Percentiles rank a stretch among this genome's conserved stretches.
Evolutionary conservation across 2,797 vertebrate species (phyloP).

Genomic region (Lepus townsendii): DNA sequence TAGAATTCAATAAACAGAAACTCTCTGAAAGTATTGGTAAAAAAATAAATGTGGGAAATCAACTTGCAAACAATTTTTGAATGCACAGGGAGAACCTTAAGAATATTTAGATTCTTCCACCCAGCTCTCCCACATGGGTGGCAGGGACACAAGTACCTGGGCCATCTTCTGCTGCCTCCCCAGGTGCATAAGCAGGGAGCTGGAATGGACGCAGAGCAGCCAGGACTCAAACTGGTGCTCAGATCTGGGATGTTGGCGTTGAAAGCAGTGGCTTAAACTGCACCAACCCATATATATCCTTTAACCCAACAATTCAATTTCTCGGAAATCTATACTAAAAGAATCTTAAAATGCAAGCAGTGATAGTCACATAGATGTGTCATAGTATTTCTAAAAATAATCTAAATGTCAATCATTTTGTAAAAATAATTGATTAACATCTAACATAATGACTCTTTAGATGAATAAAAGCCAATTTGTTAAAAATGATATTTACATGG

Average conservation of each 20-base stretch:
- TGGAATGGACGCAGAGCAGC: too few species aligned
- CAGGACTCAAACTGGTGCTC: too few species aligned
- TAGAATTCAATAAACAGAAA: conserved; percentile 60
- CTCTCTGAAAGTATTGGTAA: conserved; percentile 37
- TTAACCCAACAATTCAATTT: conserved; percentile 9
- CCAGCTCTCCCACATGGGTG: too few species aligned
- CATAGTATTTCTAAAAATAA: background rate
- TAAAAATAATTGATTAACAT: conserved; percentile 56
- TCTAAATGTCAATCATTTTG: conserved; percentile 39
- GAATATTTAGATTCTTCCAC: background rate
- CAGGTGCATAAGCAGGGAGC: too few species aligned
- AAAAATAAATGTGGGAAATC: conserved; percentile 42
- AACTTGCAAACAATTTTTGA: conserved; percentile 51
- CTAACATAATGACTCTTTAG: conserved; percentile 21
- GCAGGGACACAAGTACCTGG: too few species aligned
- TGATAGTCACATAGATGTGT: background rate
- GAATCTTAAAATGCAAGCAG: conserved; percentile 9
- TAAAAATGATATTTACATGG: background rate
- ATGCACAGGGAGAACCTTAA: background rate
- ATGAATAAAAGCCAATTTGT: conserved; percentile 4
- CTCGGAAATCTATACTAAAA: conserved; percentile 26
- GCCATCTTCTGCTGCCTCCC: too few species aligned
- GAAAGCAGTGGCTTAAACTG: too few species aligned
- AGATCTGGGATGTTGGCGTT: too few species aligned
- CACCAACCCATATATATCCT: background rate